Evolutionary conservation across 2,888 invertebrate species (phyloP).

Genomic region (Chaitophorus viminalis): DNA sequence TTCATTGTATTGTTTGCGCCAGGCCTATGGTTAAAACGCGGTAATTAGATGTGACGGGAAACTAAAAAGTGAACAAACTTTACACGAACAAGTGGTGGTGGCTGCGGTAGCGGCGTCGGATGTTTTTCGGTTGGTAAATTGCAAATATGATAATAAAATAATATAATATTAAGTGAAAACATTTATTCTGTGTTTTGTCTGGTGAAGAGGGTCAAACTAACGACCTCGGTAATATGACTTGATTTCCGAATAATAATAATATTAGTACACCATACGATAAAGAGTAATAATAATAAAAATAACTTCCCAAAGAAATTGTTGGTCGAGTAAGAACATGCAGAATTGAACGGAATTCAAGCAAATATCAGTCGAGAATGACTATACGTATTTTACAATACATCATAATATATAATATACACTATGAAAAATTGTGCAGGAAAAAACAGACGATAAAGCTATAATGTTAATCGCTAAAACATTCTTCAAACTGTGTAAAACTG

Average conservation of each 20-base stretch:
- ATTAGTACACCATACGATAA: neutral
- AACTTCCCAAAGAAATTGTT: neutral
- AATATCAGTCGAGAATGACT: neutral
- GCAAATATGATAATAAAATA: constrained; percentile 29
- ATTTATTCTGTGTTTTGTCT: neutral
- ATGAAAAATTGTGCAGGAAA: neutral
- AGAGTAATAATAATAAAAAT: neutral
- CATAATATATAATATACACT: neutral
- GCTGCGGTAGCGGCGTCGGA: neutral
- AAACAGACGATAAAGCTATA: neutral
- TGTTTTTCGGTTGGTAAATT: constrained; percentile 25
- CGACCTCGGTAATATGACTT: neutral
- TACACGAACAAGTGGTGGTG: constrained; percentile 20
- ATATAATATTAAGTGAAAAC: neutral
- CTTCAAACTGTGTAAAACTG: neutral
- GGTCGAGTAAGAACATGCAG: neutral
- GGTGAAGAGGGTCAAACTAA: neutral
- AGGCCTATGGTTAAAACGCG: constrained; percentile 37
- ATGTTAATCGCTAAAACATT: constrained; percentile 18
- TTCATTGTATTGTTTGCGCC: constrained; percentile 24
- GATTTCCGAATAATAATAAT: neutral
- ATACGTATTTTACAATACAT: neutral
- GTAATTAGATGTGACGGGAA: constrained; percentile 42
- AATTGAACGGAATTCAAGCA: neutral
- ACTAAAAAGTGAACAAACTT: constrained; percentile 54